Percentiles rank a stretch among this genome's conserved stretches.
Evolutionary conservation across 2,113 vertebrate species (phyloP).

Genomic region (Zosterops lateralis): DNA sequence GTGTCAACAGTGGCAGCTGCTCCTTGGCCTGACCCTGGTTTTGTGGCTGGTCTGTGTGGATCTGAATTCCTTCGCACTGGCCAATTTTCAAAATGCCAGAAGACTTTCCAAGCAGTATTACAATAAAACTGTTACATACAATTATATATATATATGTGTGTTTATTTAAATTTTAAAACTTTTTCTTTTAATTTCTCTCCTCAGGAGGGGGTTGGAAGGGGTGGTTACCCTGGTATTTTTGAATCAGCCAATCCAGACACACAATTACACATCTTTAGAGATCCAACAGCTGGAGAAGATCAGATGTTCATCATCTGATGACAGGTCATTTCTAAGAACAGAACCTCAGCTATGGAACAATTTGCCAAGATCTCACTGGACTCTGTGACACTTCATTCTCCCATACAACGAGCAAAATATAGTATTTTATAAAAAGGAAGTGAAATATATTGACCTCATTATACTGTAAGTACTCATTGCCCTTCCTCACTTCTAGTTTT

Average conservation of each 20-base stretch:
- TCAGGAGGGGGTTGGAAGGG: neutral
- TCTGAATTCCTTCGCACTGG: neutral
- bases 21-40: neutral
- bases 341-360: neutral
- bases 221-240: neutral
- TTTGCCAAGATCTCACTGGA: neutral
- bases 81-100: neutral
- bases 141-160: neutral
- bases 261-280: neutral
- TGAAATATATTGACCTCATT: neutral
- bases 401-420: neutral
- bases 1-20: neutral
- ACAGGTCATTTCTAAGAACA: neutral
- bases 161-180: neutral
- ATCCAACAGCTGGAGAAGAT: neutral
- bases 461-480: neutral
- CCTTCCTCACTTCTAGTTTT: neutral
- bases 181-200: neutral
- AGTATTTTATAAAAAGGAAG: neutral
- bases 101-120: neutral
- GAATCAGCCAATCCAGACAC: neutral
- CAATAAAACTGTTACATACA: neutral
- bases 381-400: neutral
- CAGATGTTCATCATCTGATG: neutral
- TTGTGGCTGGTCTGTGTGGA: accelerated